Percentiles rank a stretch among this genome's conserved stretches.
Evolutionary conservation across 2,113 vertebrate genomes (phyloP).

Genomic region (Oryzias melastigma): DNA sequence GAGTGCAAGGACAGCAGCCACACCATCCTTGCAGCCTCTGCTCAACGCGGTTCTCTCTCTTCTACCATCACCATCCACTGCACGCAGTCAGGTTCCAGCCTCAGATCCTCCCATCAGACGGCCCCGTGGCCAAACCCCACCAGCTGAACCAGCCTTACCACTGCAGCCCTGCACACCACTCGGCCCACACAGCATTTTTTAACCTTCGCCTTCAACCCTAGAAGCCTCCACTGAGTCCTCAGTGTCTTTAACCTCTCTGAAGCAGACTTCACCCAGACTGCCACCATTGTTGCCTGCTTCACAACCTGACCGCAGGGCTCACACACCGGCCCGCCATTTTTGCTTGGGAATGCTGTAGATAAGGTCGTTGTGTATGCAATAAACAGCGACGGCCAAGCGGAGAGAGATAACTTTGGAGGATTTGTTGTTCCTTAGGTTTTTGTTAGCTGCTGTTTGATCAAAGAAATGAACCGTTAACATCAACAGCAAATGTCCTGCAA

Average conservation of each 20-base stretch:
- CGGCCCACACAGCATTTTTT: conserved; percentile 59
- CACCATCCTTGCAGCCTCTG: conserved; percentile 46
- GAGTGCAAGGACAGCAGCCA: conserved; percentile 60
- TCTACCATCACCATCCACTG: conserved; percentile 48
- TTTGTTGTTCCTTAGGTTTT: conserved; percentile 33
- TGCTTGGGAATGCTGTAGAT: conserved; percentile 25
- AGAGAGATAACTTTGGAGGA: conserved; percentile 15
- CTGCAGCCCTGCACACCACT: conserved; percentile 47
- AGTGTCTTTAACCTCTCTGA: conserved; percentile 60
- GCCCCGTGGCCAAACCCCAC: conserved; percentile 39
- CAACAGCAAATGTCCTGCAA: conserved; percentile 34
- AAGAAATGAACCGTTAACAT: conserved; percentile 43
- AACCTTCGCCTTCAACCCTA: conserved; percentile 56
- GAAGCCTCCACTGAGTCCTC: conserved; percentile 59
- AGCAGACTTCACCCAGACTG: conserved; percentile 49
- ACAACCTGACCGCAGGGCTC: conserved; percentile 51
- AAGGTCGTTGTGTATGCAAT: conserved; percentile 32
- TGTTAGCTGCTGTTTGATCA: conserved; percentile 23
- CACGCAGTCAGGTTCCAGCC: conserved; percentile 38
- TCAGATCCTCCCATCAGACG: conserved; percentile 33
- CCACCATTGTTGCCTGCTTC: conserved; percentile 68
- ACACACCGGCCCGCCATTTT: conserved; percentile 16
- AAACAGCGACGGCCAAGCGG: conserved; percentile 31
- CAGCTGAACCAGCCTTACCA: conserved; percentile 56
- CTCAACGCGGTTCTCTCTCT: conserved; percentile 45